Evolutionary conservation across 2,888 invertebrate species (phyloP).

Genomic region (Eupeodes latifasciatus): DNA sequence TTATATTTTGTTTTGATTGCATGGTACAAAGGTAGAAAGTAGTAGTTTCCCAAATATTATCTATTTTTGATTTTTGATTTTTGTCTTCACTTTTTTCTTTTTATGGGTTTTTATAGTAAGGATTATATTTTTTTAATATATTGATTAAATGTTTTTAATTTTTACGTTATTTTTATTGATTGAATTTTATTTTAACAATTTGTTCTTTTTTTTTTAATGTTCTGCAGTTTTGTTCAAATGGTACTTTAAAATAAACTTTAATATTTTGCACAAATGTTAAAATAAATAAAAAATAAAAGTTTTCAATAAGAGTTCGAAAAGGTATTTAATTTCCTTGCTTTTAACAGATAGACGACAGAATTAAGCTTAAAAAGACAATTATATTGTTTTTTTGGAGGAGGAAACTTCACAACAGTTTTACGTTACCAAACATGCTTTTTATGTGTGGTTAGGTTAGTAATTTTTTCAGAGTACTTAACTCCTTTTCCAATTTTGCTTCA

Average conservation of each 20-base stretch:
- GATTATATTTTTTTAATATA: background rate
- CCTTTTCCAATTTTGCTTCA: no score
- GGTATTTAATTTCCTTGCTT: no score
- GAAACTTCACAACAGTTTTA: no score
- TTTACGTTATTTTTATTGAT: slow-evolving; percentile 23
- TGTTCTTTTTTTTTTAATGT: slow-evolving; percentile 11
- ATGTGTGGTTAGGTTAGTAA: no score
- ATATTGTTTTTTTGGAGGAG: no score
- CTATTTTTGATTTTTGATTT: slow-evolving; percentile 28
- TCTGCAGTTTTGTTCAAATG: slow-evolving; percentile 1
- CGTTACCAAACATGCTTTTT: no score
- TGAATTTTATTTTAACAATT: slow-evolving; percentile 21
- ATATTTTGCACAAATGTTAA: background rate
- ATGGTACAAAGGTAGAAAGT: slow-evolving; percentile 76
- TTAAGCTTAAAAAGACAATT: no score
- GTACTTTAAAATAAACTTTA: background rate
- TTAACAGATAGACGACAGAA: no score
- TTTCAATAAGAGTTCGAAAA: no score
- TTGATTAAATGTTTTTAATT: slow-evolving; percentile 3
- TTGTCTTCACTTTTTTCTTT: slow-evolving; percentile 7
- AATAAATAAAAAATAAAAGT: background rate
- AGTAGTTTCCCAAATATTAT: slow-evolving; percentile 54
- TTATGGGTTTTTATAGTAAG: background rate
- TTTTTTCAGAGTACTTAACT: no score
- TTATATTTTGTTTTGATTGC: slow-evolving; percentile 58